Base-by-base conservation (phyloP, 2,888 invertebrate genomes). In the Eupithecia pulchellata region DNA sequence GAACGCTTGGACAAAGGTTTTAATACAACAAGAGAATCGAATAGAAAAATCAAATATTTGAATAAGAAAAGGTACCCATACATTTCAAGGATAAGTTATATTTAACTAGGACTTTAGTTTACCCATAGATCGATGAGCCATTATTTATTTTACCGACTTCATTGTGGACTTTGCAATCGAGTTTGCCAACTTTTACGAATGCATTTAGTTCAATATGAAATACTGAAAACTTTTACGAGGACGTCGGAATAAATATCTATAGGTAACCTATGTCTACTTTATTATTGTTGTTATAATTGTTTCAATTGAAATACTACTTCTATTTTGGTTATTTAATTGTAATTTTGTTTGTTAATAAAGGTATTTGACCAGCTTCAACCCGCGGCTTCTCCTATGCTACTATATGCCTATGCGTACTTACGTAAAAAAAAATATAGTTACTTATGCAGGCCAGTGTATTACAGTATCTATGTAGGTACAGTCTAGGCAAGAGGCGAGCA, bases 141-240 rank as follows among this genome's bases (percentile, higher is more conserved):
- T 57, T 77, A 69, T 77, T 75, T 77, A 69, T 60, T 73, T 55
- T 58, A 66, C 57, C 64, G 66, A 62, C 17, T 70, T 66, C 66
- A 39, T 25, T 74, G 55, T 77, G 58, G 67, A 71, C 75, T 72
- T 72, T 68, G 75, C 73, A 58, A 68, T 77, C 62, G 68, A 75
- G 36, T 61, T 55, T 68, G 62, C 20, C 61, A 64, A 68, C 64
- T 64, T 60, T 61, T 17, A 29, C 29, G 57, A 29, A 57, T 57
- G 57, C 14, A 57, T 29, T 57, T 17, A 29, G 27, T 29, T 57
- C 52, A 47, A 25, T 25, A 25, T 11, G 52, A 52, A 25, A 25
- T 52, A 17, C 27, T 27, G 57, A 29, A 57, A 57, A 29, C 57
- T 57, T 27, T 29, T 2, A 29, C 5, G 57, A 17, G 27, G 14